Conservation (phyloP, 2,797 vertebrate species). For the Dendrocincla tyrannina region DNA sequence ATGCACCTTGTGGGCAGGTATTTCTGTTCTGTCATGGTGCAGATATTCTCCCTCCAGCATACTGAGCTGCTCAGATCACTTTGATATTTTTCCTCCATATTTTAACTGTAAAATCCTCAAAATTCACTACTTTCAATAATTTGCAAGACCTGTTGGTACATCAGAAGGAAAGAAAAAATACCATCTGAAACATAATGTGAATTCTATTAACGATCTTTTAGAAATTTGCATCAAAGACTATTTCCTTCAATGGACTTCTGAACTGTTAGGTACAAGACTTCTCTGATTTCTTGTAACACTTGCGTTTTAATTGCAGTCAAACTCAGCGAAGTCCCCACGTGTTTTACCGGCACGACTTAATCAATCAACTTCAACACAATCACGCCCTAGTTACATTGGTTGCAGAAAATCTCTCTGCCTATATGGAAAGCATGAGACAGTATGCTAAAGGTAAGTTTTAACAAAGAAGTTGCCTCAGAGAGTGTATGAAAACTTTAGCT, state of each 20-base stretch:
- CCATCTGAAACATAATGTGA: not conserved
- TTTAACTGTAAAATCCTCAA: not conserved
- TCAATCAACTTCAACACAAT: conserved; percentile 99
- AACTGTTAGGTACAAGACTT: not conserved
- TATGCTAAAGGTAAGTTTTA: conserved; percentile 91
- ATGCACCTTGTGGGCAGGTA: not conserved
- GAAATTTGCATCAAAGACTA: not conserved
- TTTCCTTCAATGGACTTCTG: not conserved
- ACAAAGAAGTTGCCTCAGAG: not conserved
- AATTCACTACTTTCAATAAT: not conserved
- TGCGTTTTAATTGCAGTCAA: conserved; percentile 84
- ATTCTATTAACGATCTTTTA: not conserved
- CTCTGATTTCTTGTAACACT: conserved; percentile 25
- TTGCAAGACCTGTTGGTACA: fast-evolving
- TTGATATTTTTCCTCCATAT: not conserved
- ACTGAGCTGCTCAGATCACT: not conserved
- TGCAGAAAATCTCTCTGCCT: conserved; percentile 97
- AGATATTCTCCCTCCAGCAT: not conserved
- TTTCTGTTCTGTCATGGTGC: not conserved
- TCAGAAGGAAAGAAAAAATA: not conserved
- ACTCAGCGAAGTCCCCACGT: conserved; percentile 97
- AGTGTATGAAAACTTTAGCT: not conserved
- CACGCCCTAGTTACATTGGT: conserved; percentile 97
- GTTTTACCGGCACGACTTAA: conserved; percentile 98
- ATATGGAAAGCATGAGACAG: conserved; percentile 99